Evolutionary conservation across 2,888 invertebrate species (phyloP), one percentile per base, ranked within the genome.

Genomic region (Ennomos fuscantarius): DNA sequence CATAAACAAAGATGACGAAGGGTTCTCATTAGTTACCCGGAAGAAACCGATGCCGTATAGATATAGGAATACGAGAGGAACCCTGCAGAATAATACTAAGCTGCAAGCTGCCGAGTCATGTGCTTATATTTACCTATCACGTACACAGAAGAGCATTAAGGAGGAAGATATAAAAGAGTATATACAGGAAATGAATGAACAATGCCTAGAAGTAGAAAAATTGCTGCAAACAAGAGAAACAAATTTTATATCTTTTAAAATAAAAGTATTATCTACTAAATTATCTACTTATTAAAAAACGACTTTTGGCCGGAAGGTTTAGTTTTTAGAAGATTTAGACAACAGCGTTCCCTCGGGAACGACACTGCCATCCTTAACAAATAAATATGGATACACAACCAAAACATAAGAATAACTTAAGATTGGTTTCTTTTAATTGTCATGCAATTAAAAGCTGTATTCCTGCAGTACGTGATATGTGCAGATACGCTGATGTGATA

Each of bases 231-330:
- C 12, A 0, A 35, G 36, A 32, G 57, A 57, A 12, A 57, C 57
- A 2, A 57, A 62, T 44, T 57, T 62, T 45, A n/a, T n/a, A n/a
- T n/a, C n/a, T n/a, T n/a, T n/a, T n/a, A n/a, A n/a, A n/a, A n/a
- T n/a, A n/a, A n/a, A 62, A 62, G 41, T 55, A 57, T 11, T 61
- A 54, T 44, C 57, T 57, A 48, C 39, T 57, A 11, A 54, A 32
- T 56, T 8, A 46, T 32, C 31, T 57, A 10, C 8, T 56, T 54
- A 32, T 36, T 56, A 32, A 36, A 56, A 47, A 47, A 50, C 1
- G 61, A 57, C 10, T 57, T 54, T 24, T 60, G 60, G 55, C 55
- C 59, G 0, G 50, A 50, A 34, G 54, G 54, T 5, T 42, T 59
- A 31, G 51, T 51, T 8, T 51, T 52, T 37, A 12, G 55, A 10